Evolutionary conservation across 2,797 vertebrate species (phyloP).

Genomic region (Chaetodon trifasciatus): DNA sequence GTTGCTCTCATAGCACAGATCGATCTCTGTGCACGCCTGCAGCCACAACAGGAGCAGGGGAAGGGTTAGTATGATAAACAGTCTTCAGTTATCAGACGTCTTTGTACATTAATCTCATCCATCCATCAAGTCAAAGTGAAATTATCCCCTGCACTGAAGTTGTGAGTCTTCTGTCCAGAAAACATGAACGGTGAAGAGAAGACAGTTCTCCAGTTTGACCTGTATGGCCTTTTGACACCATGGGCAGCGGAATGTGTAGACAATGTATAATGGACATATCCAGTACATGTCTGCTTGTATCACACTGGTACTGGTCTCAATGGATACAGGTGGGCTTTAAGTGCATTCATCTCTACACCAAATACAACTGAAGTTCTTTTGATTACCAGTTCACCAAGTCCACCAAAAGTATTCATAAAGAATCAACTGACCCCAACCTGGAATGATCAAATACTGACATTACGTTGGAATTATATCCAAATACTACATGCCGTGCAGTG

Average conservation of each 20-base stretch:
- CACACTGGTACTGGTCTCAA: not conserved
- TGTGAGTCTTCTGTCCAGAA: no score
- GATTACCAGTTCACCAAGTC: not conserved
- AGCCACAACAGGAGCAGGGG: not conserved
- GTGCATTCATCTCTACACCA: not conserved
- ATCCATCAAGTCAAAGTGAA: not conserved
- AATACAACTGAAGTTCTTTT: no score
- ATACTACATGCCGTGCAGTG: not conserved
- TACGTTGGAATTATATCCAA: not conserved
- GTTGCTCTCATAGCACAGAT: slow-evolving; percentile 91
- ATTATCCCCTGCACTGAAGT: not conserved
- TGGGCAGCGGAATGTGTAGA: not conserved
- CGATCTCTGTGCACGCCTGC: slow-evolving; percentile 94
- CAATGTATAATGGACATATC: not conserved
- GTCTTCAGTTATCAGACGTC: not conserved
- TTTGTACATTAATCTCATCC: not conserved
- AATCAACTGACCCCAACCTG: not conserved
- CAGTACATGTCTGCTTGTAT: not conserved
- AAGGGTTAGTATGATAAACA: not conserved
- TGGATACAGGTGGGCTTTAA: not conserved
- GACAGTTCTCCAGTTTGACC: not conserved
- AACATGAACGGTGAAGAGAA: not conserved
- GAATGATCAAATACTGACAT: not conserved
- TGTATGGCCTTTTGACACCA: not conserved
- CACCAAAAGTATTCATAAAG: not conserved